These are phyloP conservation scores for Elysia crispata DNA, from an alignment of 2,888 invertebrate genomes.

Conservation along the genomic window DNA sequence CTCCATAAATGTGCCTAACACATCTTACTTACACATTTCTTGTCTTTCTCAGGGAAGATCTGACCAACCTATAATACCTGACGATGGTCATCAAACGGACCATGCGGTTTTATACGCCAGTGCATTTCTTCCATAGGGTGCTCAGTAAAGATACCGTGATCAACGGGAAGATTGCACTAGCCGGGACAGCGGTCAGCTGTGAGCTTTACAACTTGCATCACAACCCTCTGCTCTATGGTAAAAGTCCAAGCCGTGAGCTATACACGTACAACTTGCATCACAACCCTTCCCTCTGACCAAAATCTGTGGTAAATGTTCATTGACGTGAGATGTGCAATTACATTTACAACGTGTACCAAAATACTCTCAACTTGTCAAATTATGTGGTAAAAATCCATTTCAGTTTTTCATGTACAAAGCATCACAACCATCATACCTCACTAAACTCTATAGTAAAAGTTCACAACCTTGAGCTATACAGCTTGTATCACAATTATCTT, in stretches of 20 bases:
- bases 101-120: conserved; percentile 65
- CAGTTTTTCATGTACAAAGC: too few species aligned
- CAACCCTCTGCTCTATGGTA: conserved; percentile 59
- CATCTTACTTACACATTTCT: too few species aligned
- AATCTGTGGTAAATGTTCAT: too few species aligned
- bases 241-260: neutral
- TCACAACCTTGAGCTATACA: too few species aligned
- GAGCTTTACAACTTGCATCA: conserved; percentile 67
- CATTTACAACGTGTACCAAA: too few species aligned
- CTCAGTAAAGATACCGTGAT: conserved; percentile 61
- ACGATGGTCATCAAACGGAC: conserved; percentile 72
- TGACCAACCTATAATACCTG: conserved; percentile 63
- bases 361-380: too few species aligned
- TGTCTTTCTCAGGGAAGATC: conserved; percentile 64
- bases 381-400: too few species aligned
- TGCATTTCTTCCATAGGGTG: conserved; percentile 66
- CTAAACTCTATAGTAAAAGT: too few species aligned
- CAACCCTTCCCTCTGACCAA: neutral
- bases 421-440: too few species aligned
- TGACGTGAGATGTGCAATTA: too few species aligned
- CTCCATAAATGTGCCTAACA: too few species aligned
- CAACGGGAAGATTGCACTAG: conserved; percentile 60
- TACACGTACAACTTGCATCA: neutral
- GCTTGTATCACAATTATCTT: too few species aligned
- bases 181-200: conserved; percentile 59